Percentiles rank a stretch among this genome's conserved stretches.
Conservation (phyloP, 2,113 vertebrate species). For the Myotis brandtii region DNA sequence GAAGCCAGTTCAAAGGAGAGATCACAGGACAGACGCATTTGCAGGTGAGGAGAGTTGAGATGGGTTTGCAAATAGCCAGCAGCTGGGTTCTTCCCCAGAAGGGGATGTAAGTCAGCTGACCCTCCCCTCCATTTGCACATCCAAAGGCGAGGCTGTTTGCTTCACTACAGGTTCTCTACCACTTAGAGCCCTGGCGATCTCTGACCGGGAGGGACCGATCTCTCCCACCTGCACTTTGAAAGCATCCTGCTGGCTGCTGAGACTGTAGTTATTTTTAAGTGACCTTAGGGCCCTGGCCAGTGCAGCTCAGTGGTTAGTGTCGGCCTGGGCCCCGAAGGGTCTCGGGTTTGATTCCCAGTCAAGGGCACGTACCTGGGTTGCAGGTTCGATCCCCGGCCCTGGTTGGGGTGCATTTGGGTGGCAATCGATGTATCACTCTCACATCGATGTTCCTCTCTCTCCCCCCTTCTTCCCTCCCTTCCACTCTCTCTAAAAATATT, state of each 20-base stretch:
- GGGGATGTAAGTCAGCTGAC: background rate
- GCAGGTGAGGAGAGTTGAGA: background rate
- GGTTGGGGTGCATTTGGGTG: too few relatives aligned
- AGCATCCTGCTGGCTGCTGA: background rate
- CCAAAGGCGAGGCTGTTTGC: background rate
- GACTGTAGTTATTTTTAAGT: background rate
- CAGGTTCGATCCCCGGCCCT: too few relatives aligned
- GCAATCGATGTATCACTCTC: background rate
- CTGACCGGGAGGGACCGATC: background rate
- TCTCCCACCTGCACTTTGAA: background rate
- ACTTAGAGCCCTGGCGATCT: background rate
- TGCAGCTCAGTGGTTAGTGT: background rate
- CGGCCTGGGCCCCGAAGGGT: too few relatives aligned
- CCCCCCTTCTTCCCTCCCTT: too few relatives aligned
- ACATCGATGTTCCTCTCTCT: too few relatives aligned
- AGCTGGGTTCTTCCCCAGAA: background rate
- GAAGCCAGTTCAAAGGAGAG: slow-evolving; percentile 47
- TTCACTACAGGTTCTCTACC: background rate
- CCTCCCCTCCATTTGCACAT: background rate
- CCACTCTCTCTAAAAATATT: too few relatives aligned
- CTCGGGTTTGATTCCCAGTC: too few relatives aligned
- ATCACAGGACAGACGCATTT: background rate
- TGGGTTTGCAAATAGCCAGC: background rate
- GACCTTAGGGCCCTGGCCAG: too few relatives aligned
- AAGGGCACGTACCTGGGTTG: too few relatives aligned